These are phyloP conservation scores for Myioborus melanocephalus DNA, from an alignment of 2,797 vertebrate genomes.

Conservation along the genomic window DNA sequence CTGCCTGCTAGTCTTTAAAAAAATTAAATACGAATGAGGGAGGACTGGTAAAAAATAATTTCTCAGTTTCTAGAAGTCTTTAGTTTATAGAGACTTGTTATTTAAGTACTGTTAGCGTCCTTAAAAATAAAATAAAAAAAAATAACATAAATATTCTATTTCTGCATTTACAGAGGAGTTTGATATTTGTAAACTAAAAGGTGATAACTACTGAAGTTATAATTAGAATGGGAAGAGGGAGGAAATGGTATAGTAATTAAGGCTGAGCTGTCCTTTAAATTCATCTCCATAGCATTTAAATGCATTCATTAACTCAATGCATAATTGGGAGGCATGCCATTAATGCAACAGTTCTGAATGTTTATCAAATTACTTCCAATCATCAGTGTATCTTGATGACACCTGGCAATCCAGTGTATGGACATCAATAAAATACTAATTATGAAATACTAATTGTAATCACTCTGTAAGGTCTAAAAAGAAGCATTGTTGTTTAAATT, in stretches of 20 bases:
- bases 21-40: background rate
- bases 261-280: conserved; percentile 72
- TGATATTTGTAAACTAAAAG: conserved; percentile 27
- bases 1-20: background rate
- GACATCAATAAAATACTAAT: conserved; percentile 76
- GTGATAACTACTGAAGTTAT: conserved; percentile 55
- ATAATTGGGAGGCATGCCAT: conserved; percentile 70
- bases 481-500: conserved; percentile 66
- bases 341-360: conserved; percentile 71
- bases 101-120: background rate
- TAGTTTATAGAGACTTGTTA: background rate
- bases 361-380: conserved; percentile 74
- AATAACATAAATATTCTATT: background rate
- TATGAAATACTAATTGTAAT: conserved; percentile 75
- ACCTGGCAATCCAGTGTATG: conserved; percentile 34
- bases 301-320: conserved; percentile 72
- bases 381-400: conserved; percentile 58
- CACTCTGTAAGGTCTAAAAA: conserved; percentile 61
- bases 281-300: conserved; percentile 66
- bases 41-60: background rate
- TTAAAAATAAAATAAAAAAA: background rate
- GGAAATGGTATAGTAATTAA: conserved; percentile 66
- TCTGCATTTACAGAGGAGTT: background rate
- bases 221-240: conserved; percentile 60
- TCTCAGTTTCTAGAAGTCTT: background rate